Evolutionary conservation across 1,140 invertebrate genomes (phyloP), one percentile per base, ranked within the genome.

Genomic region (Conus betulinus): DNA sequence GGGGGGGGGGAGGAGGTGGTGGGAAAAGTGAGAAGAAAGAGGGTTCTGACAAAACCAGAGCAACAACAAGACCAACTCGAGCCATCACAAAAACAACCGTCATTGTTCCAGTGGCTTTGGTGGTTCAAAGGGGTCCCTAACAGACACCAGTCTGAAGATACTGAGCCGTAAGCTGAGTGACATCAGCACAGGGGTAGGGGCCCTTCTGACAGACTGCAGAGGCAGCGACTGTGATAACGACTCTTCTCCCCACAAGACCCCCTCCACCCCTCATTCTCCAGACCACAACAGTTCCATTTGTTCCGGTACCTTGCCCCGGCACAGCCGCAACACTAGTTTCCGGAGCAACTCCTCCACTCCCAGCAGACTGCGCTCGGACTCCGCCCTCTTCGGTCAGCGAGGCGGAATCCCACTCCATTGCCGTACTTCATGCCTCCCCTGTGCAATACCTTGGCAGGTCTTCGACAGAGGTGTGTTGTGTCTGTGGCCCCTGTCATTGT

Each of bases 21-120:
- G 88, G 91, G 55, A 87, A 87, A 57, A 76, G 84, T 25, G 67
- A 71, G 67, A 90, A 90, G 63, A 90, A 89, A 20, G 89, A 90
- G n/a, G 91, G 85, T 52, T 87, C 67, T n/a, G 88, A 85, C 67
- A 87, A 89, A 57, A 60, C 60, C 71, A 87, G 51, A 88, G 79
- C 84, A 90, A 88, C 57, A 79, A 53, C 55, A 87, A 82, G 63
- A 89, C 20, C 81, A 63, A 83, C 87, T 23, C 17, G 11, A 71
- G 67, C 23, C 67, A 71, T 20, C 74, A 88, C 55, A 88, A 88
- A 11, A 88, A 88, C 78, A 82, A 51, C 57, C 63, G 15, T 17
- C 60, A 89, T 20, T 60, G 87, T 63, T 11, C 8, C 52, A n/a
- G 57, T 25, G 78, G 81, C 55, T 6, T 53, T 3, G 52, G 82